Base-by-base conservation (phyloP, 2,113 vertebrate species). In the Callospermophilus lateralis region DNA sequence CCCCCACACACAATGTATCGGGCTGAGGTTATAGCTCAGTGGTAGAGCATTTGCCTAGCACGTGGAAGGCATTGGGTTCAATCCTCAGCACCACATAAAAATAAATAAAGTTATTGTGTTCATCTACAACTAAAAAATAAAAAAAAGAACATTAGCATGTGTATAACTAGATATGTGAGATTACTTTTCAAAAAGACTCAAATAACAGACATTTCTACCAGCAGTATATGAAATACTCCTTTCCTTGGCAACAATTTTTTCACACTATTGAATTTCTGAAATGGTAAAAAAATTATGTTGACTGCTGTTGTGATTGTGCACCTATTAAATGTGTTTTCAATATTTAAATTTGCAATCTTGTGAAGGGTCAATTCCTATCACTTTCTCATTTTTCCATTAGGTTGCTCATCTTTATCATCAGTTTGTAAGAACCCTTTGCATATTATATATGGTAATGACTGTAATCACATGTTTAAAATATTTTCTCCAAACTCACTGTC, bases 181-280 rank as follows among this genome's bases (percentile, higher is more conserved):
- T 78, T 87, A 84, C 48, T 84, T 78, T 84, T 81, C 80, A 88
- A 74, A 91, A 88, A 84, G 39, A 55, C 55, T 58, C 85, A 65
- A 32, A 83, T 34, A 93, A 68, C 37, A 8, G 55, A 58, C 55
- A 58, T 58, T 58, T 58, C 20, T 55, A 89, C 32, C 55, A 88
- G 67, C 65, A 89, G 85, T 85, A 63, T 48, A 84, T 20, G 4
- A 70, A 20, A 74, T 37, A 74, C 17, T 12, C 58, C 77, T 95
- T 79, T 68, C 24, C 48, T 39, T 72, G n/a, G 1, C 13, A 89
- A 94, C 6, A 89, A 58, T n/a, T 20, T 73, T n/a, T 90, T 83
- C 6, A 72, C 1, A 6, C 8, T 84, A 93, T 78, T 96, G 84
- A 84, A 89, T 63, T 92, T 87, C 63, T 91, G 34, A 94, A 95